Evolutionary conservation across 1,140 invertebrate species (phyloP).

Genomic region (Drosophila insularis): DNA sequence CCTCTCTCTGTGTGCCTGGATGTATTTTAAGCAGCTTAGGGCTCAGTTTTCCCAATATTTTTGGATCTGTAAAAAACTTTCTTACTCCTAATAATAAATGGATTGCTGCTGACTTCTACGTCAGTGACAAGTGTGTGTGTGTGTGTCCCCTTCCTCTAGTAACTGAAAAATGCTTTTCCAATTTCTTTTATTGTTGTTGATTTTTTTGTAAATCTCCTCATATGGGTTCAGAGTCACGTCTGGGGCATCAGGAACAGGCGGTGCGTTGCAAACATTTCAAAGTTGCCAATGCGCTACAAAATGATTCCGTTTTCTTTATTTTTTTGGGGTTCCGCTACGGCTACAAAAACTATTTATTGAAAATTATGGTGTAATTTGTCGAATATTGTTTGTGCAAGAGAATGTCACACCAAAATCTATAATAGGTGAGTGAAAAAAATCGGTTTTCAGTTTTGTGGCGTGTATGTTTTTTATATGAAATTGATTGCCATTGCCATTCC

Average conservation of each 20-base stretch:
- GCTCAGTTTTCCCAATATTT: constrained; percentile 31
- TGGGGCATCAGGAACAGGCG: constrained; percentile 71
- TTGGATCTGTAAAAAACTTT: background rate
- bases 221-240: constrained; percentile 62
- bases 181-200: constrained; percentile 70
- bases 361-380: constrained; percentile 69
- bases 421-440: constrained; percentile 20
- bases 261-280: constrained; percentile 52
- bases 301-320: constrained; percentile 28
- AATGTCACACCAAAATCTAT: constrained; percentile 7
- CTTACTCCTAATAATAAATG: background rate
- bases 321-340: background rate
- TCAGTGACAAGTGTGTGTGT: constrained; percentile 45
- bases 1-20: constrained; percentile 21
- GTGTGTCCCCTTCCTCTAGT: constrained; percentile 10
- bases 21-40: constrained; percentile 33
- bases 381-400: constrained; percentile 1
- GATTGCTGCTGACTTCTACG: constrained; percentile 4
- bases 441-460: constrained; percentile 27
- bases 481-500: constrained; percentile 46
- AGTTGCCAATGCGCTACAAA: constrained; percentile 51
- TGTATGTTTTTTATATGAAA: constrained; percentile 33
- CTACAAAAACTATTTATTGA: constrained; percentile 74
- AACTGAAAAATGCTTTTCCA: constrained; percentile 32
- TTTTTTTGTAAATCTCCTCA: constrained; percentile 42